Evolutionary conservation across 2,888 invertebrate genomes (phyloP), one percentile per base, ranked within the genome.

Genomic region (Alitta virens): DNA sequence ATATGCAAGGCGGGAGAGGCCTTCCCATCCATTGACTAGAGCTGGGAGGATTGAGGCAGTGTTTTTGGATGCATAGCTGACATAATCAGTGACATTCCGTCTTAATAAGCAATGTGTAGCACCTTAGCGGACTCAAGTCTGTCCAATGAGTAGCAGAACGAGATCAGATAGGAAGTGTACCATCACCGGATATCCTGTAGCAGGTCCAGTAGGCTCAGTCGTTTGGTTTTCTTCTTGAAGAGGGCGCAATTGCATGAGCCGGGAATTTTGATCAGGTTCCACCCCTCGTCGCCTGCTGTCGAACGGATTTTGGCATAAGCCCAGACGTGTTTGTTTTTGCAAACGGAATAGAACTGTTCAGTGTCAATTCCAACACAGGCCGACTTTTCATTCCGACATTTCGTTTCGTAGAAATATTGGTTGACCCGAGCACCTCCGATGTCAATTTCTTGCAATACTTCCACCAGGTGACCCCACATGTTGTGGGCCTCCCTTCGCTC

Each of bases 401-500:
- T 38, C 1, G 59, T 59, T 33, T 59, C 59, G 40, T 59, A 59
- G 40, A 59, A 59, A 33, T 59, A 59, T 40, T 59, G 59, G 42
- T 59, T 51, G 16, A 59, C 59, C 38, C 23, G 3, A 1, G 59
- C 26, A 5, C 59, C 52, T 14, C 59, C 59, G 2, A 59, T 38
- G 52, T 59, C 59, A 12, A 59, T 59, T 42, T 59, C 59, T 33
- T 59, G 59, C 1, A 59, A 38, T 1, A 59, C 52, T 23, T 51
- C 21, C 25, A 59, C 59, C 18, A 16, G 50, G 59, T 59, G 50
- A 1, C 59, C 59, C 51, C 52, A 52, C 42, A 59, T 59, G 42
- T 59, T 51, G 24, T 51, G 52, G 18, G 67, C 67, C 42, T 56
- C 60, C 1, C 68, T 7, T 51, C 65, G 2, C 65, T 63, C 38